phyloP scores from a whole-genome alignment of 2,797 vertebrate species.

The Tenualosa ilisha region DNA sequence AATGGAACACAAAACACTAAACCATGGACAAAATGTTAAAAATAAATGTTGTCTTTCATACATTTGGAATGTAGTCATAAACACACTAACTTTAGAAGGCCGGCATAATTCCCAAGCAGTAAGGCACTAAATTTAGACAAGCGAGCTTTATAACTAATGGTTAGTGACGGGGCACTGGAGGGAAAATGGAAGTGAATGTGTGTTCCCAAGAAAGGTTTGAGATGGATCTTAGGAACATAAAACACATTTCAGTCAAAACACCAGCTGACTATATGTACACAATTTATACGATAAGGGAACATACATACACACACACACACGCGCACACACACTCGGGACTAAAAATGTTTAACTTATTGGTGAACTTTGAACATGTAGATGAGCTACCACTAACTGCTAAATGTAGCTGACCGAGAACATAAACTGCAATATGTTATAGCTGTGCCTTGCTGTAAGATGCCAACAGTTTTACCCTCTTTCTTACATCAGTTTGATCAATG shows the following conservation, averaged over 20 bases:
- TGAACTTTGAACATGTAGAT: not conserved
- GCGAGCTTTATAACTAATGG: constrained; percentile 8
- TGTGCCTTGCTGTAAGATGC: not conserved
- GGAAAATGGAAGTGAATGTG: not conserved
- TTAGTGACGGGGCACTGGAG: not conserved
- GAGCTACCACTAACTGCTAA: not conserved
- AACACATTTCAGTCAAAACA: constrained; percentile 7
- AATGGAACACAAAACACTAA: not conserved
- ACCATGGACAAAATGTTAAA: not conserved
- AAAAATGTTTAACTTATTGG: not conserved
- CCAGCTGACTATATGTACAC: not conserved
- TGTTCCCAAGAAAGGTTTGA: not conserved
- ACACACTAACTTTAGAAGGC: not conserved
- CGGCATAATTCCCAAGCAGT: not conserved
- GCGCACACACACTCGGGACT: constrained; percentile 31
- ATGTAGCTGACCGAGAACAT: not conserved
- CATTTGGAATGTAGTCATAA: constrained; percentile 3
- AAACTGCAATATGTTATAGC: not conserved
- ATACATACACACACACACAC: constrained; percentile 36
- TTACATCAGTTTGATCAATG: constrained; percentile 58
- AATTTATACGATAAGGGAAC: not conserved
- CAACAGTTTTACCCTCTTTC: not conserved
- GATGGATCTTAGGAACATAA: not conserved
- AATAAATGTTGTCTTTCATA: not conserved
- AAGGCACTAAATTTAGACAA: not conserved